phyloP scores from a whole-genome alignment of 1,140 invertebrate genomes.

The Parapsyche elsis region DNA sequence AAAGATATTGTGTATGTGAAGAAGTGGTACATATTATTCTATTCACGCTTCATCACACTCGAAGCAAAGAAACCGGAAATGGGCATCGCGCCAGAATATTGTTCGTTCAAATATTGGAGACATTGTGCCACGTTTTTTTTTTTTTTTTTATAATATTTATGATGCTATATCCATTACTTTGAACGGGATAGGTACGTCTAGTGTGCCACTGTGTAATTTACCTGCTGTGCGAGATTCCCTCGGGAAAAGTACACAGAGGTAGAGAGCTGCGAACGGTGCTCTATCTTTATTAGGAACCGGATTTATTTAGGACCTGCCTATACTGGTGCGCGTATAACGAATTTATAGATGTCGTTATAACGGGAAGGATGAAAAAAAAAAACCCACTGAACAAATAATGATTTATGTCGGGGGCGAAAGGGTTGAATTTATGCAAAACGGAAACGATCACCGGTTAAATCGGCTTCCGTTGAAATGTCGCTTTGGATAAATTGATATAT shows the following conservation, averaged over 20 bases:
- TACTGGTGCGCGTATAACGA: constrained; percentile 6
- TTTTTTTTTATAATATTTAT: constrained; percentile 17
- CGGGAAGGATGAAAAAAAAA: background rate
- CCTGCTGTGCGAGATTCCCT: background rate
- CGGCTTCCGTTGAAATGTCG: too few relatives aligned
- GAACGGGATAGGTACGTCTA: background rate
- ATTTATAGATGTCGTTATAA: constrained; percentile 30
- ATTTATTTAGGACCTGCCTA: constrained; percentile 29
- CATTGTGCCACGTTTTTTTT: background rate
- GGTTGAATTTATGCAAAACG: constrained; percentile 16
- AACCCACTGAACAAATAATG: background rate
- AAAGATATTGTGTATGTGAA: too few relatives aligned
- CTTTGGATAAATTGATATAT: too few relatives aligned
- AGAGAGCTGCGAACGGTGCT: background rate
- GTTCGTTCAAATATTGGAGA: background rate
- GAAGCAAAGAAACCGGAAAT: background rate
- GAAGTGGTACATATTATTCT: background rate
- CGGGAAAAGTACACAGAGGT: background rate
- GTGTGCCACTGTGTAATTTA: background rate
- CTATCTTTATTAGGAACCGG: constrained; percentile 27
- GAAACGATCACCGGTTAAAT: background rate
- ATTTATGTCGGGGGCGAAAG: background rate
- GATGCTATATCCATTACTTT: constrained; percentile 19
- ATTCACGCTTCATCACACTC: background rate
- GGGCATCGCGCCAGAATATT: background rate